A percentile compares a stretch with the other conserved stretches of the same genome.
phyloP scores from a whole-genome alignment of 2,797 vertebrate species.

The Triplophysa bombifrons region DNA sequence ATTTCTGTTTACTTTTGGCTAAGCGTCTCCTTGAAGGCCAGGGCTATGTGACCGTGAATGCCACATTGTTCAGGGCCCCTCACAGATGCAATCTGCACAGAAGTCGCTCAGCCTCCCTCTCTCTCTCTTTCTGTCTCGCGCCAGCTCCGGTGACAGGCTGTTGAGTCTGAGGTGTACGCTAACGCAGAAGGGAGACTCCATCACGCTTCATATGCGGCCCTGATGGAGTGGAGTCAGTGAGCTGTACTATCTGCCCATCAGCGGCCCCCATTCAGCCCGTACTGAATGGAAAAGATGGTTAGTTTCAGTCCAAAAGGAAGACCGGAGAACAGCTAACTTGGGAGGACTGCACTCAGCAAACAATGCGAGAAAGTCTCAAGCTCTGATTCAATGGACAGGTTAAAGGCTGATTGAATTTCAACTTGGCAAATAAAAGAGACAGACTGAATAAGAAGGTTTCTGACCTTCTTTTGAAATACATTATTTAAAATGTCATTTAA shows the following conservation, averaged over 20 bases:
- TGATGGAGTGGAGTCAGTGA: conserved; percentile 58
- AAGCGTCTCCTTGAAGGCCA: conserved; percentile 49
- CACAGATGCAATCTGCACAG: conserved; percentile 56
- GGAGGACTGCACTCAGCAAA: conserved; percentile 42
- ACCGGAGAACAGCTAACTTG: conserved; percentile 26
- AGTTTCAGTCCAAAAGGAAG: conserved; percentile 36
- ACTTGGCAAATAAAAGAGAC: conserved; percentile 3
- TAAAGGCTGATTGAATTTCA: conserved; percentile 44
- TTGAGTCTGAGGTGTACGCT: conserved; percentile 55
- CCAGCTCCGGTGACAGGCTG: conserved; percentile 51
- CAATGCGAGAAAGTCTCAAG: conserved; percentile 41
- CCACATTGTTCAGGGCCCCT: conserved; percentile 58
- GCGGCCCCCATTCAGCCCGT: conserved; percentile 48
- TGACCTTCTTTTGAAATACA: not conserved
- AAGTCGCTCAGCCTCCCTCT: conserved; percentile 25
- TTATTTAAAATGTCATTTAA: not conserved
- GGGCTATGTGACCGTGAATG: conserved; percentile 55
- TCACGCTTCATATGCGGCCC: conserved; percentile 57
- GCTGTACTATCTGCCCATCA: conserved; percentile 60
- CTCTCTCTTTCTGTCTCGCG: conserved; percentile 9
- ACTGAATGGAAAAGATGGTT: conserved; percentile 56
- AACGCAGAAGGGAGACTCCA: conserved; percentile 44
- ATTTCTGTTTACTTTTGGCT: conserved; percentile 77
- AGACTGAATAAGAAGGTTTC: too few relatives aligned
- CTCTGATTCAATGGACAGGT: conserved; percentile 29